A percentile compares a stretch with the other conserved stretches of the same genome.
phyloP scores from a whole-genome alignment of 2,113 vertebrate genomes.

The Thermophis baileyi region DNA sequence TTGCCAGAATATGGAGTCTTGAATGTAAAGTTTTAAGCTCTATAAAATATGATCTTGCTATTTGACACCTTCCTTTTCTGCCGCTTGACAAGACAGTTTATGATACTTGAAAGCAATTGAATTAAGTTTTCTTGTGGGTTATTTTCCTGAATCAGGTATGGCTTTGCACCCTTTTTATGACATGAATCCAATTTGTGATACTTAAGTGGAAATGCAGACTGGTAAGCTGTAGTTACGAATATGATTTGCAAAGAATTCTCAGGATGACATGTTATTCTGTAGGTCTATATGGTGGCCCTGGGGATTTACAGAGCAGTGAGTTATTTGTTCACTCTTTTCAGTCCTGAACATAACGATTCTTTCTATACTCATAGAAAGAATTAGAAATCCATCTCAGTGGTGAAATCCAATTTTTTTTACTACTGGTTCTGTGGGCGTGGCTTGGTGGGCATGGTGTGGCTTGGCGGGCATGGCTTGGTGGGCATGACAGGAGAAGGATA shows the following conservation, averaged over 20 bases:
- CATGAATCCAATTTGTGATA: not conserved
- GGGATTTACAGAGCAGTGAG: not conserved
- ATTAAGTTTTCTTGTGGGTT: not conserved
- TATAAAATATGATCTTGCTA: constrained; percentile 10
- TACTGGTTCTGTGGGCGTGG: too few relatives aligned
- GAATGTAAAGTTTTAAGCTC: not conserved
- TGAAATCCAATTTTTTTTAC: too few relatives aligned
- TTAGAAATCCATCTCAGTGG: too few relatives aligned
- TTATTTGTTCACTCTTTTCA: not conserved
- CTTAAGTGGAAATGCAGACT: not conserved
- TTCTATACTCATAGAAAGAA: not conserved
- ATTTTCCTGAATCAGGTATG: not conserved
- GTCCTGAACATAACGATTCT: not conserved
- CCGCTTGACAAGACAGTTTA: not conserved
- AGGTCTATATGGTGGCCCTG: not conserved
- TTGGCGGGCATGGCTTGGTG: too few relatives aligned
- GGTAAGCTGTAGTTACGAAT: not conserved
- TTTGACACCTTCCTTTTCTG: constrained; percentile 5
- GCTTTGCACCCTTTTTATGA: not conserved
- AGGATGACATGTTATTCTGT: not conserved
- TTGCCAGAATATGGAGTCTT: not conserved
- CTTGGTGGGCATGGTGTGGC: too few relatives aligned
- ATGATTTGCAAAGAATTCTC: not conserved
- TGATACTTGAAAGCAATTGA: constrained; percentile 6
- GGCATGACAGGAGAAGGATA: too few relatives aligned